Percentiles rank a stretch among this genome's conserved stretches.
These are phyloP conservation scores for Drosophila tsacasi DNA, from an alignment of 1,140 invertebrate species.

Conservation along the genomic window DNA sequence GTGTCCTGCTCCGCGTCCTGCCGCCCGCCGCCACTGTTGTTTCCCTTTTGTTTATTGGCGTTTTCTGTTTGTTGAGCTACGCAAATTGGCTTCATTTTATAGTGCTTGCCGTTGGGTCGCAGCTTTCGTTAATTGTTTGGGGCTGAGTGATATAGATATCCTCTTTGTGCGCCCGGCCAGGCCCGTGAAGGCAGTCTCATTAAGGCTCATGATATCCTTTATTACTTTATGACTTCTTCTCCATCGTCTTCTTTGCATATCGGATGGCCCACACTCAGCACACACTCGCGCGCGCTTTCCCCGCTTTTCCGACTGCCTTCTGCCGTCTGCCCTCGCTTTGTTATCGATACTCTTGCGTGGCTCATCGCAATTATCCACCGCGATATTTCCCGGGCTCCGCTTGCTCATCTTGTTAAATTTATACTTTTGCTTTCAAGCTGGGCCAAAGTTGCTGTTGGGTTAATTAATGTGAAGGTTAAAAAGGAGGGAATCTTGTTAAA, in stretches of 20 bases:
- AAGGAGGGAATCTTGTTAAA: constrained; percentile 13
- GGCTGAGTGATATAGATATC: constrained; percentile 73
- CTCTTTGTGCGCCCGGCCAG: constrained; percentile 28
- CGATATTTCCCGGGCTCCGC: constrained; percentile 7
- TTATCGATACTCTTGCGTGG: constrained; percentile 51
- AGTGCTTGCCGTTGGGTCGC: constrained; percentile 58
- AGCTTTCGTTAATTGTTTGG: constrained; percentile 77
- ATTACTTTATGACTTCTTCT: constrained; percentile 72
- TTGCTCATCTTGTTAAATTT: constrained; percentile 17
- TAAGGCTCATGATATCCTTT: constrained; percentile 78
- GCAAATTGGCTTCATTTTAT: constrained; percentile 78
- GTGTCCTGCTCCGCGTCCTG: constrained; percentile 4
- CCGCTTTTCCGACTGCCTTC: constrained; percentile 3
- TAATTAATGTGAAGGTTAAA: constrained; percentile 26
- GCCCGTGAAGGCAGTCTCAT: constrained; percentile 55
- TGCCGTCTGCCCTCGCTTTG: constrained; percentile 34
- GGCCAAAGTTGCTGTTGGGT: constrained; percentile 8
- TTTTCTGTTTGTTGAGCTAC: constrained; percentile 45
- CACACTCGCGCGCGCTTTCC: constrained; percentile 52
- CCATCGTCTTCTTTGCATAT: constrained; percentile 56
- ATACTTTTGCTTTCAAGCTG: constrained; percentile 5
- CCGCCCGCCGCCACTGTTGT: constrained; percentile 6
- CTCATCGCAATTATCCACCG: constrained; percentile 41
- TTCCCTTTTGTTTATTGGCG: constrained; percentile 47
- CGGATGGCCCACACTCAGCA: constrained; percentile 47